These are phyloP conservation scores for Meloidogyne hapla DNA, from an alignment of 1,140 invertebrate genomes.

Conservation along the genomic window DNA sequence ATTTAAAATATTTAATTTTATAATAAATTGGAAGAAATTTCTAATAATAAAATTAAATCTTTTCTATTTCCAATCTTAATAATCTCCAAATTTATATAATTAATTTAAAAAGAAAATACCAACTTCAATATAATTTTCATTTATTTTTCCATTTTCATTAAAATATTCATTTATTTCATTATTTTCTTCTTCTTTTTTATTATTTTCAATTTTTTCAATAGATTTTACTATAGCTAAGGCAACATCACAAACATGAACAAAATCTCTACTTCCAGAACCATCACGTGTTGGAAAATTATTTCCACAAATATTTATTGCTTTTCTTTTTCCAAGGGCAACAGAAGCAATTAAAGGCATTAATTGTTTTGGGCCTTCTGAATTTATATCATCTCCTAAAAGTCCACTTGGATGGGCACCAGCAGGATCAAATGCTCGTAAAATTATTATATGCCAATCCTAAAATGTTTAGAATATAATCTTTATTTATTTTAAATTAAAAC, in stretches of 20 bases:
- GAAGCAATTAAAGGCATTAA: constrained; percentile 1
- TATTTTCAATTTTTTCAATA: neutral
- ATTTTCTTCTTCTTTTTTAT: neutral
- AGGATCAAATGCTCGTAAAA: neutral
- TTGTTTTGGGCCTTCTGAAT: neutral
- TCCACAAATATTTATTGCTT: constrained; percentile 6
- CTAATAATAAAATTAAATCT: no score
- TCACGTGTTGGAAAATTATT: constrained; percentile 2
- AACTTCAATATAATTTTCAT: neutral
- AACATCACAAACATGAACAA: constrained; percentile 5
- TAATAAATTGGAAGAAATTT: no score
- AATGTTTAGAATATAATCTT: neutral
- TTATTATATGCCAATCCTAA: neutral
- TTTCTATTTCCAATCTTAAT: no score
- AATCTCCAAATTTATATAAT: no score
- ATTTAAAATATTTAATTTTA: no score
- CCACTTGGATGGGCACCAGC: neutral
- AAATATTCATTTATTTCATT: neutral
- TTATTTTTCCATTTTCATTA: neutral
- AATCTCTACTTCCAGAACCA: constrained; percentile 4
- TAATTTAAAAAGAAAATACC: no score
- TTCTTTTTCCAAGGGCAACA: neutral
- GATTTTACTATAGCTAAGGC: constrained; percentile 1
- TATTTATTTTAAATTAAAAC: neutral
- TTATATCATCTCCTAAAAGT: neutral